Evolutionary conservation across 2,797 vertebrate species (phyloP).

Genomic region (Pelochelys cantorii): DNA sequence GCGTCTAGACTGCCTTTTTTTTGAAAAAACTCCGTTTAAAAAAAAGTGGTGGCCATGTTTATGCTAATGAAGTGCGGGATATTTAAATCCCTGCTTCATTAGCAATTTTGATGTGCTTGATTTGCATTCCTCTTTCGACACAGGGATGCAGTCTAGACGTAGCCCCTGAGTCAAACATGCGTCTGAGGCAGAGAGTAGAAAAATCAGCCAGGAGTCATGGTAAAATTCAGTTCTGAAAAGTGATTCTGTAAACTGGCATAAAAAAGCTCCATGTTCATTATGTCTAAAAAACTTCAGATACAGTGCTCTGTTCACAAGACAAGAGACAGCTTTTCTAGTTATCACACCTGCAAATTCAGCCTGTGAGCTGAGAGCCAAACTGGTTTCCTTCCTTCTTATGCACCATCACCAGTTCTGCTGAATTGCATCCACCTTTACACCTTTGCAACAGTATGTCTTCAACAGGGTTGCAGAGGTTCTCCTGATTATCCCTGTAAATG

Average conservation of each 20-base stretch:
- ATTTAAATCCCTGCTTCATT: no score
- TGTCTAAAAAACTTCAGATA: not conserved
- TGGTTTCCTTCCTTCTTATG: not conserved
- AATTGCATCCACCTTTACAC: not conserved
- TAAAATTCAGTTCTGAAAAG: not conserved
- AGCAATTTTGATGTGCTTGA: no score
- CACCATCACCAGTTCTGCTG: not conserved
- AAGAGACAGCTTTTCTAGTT: not conserved
- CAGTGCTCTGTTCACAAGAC: not conserved
- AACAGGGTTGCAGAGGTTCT: not conserved
- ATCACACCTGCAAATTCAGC: not conserved
- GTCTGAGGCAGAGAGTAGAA: not conserved
- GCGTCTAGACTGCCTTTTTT: no score
- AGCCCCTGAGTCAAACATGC: not conserved
- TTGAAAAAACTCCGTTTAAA: no score
- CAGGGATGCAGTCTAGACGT: no score
- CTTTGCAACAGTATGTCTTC: fast-evolving
- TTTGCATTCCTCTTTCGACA: no score
- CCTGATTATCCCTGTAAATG: not conserved
- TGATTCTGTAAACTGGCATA: not conserved
- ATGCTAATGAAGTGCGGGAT: no score
- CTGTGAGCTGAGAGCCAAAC: not conserved
- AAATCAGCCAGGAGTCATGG: not conserved
- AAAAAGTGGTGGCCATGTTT: no score
- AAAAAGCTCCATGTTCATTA: not conserved